These are phyloP conservation scores for Myrmecobius fasciatus DNA, from an alignment of 2,113 vertebrate genomes.

Conservation along the genomic window DNA sequence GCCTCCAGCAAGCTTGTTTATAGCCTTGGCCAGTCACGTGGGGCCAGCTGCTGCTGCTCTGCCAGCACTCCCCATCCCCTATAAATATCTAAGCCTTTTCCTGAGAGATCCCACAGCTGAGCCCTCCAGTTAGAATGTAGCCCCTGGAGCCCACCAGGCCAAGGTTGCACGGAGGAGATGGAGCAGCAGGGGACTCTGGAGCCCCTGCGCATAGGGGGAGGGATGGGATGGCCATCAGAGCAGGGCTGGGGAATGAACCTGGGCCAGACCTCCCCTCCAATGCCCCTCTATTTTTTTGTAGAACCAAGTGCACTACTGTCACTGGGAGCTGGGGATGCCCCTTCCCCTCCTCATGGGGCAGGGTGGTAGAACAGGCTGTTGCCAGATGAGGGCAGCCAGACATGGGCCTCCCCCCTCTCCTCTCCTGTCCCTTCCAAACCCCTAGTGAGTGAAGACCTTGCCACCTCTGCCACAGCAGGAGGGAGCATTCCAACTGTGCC, in stretches of 20 bases:
- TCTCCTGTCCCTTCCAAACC: neutral
- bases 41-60: constrained; percentile 20
- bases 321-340: neutral
- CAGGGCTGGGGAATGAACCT: neutral
- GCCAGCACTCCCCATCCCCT: constrained; percentile 42
- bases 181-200: neutral
- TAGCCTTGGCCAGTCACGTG: constrained; percentile 43
- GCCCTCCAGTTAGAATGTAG: neutral
- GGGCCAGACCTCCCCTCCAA: neutral
- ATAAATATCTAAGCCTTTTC: constrained; percentile 60
- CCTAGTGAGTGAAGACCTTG: neutral
- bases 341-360: neutral
- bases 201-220: neutral
- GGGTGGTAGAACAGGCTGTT: neutral
- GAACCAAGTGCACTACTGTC: neutral
- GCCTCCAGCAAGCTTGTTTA: constrained; percentile 35
- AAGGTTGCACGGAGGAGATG: neutral
- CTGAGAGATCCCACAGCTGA: constrained; percentile 46
- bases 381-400: neutral
- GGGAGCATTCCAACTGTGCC: constrained; percentile 3
- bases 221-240: neutral
- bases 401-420: neutral
- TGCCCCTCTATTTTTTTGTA: too few relatives aligned
- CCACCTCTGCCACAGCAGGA: constrained; percentile 2
- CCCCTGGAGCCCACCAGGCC: neutral